Percentiles rank a stretch among this genome's conserved stretches.
These are phyloP conservation scores for Ischnura elegans DNA, from an alignment of 2,888 invertebrate genomes.

Conservation along the genomic window DNA sequence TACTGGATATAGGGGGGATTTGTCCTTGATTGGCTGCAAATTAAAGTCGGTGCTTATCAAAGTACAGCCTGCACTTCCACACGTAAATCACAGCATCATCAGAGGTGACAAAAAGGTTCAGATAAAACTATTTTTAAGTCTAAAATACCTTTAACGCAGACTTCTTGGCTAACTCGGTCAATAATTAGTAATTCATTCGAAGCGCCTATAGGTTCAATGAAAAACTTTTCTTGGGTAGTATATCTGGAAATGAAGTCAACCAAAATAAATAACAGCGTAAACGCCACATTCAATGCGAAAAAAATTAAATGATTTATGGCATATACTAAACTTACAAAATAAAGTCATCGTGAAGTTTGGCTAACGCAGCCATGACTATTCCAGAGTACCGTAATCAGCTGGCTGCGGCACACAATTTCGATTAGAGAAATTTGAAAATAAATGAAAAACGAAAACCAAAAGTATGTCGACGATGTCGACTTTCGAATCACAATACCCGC, in stretches of 20 bases:
- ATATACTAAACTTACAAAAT: constrained; percentile 27
- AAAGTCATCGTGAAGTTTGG: constrained; percentile 56
- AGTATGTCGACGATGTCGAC: too few species aligned
- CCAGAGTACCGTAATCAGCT: constrained; percentile 58
- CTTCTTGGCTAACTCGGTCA: constrained; percentile 89
- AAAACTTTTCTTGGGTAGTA: constrained; percentile 93
- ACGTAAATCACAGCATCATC: background rate
- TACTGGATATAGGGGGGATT: constrained; percentile 82
- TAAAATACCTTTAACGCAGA: constrained; percentile 84
- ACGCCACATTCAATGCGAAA: background rate
- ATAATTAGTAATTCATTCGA: constrained; percentile 89
- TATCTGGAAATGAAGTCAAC: constrained; percentile 81
- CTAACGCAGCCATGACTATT: constrained; percentile 56
- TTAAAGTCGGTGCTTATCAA: constrained; percentile 74
- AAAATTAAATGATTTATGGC: background rate
- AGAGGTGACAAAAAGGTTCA: background rate
- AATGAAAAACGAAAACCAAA: constrained; percentile 24
- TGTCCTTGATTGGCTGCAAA: constrained; percentile 81
- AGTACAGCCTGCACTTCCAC: constrained; percentile 69
- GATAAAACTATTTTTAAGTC: background rate
- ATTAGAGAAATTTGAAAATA: constrained; percentile 33
- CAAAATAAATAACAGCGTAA: constrained; percentile 67
- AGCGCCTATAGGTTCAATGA: constrained; percentile 88
- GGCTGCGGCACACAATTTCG: constrained; percentile 12
- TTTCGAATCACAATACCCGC: too few species aligned